Evolutionary conservation across 2,888 invertebrate genomes (phyloP).

Genomic region (Serripes groenlandicus): DNA sequence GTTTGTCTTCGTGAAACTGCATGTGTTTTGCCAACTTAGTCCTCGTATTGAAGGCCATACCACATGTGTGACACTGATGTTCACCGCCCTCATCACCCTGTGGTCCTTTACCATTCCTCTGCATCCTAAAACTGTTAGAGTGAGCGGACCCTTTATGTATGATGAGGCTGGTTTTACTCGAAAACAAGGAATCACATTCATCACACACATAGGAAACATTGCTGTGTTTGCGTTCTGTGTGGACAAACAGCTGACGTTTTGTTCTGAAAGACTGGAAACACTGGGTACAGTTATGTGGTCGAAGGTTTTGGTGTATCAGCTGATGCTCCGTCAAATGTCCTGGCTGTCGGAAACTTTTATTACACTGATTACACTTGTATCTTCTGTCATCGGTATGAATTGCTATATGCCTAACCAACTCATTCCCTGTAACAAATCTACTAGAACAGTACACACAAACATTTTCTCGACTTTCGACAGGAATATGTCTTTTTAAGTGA

Average conservation of each 20-base stretch:
- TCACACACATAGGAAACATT: slow-evolving; percentile 22
- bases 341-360: slow-evolving; percentile 55
- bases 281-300: slow-evolving; percentile 31
- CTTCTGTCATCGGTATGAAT: slow-evolving; percentile 53
- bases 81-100: slow-evolving; percentile 12
- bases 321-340: slow-evolving; percentile 54
- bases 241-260: slow-evolving; percentile 31
- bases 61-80: slow-evolving; percentile 49
- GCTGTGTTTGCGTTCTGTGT: slow-evolving; percentile 28
- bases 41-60: slow-evolving; percentile 24
- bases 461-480: slow-evolving; percentile 25
- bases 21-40: slow-evolving; percentile 27
- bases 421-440: slow-evolving; percentile 49
- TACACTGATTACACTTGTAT: slow-evolving; percentile 48
- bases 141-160: slow-evolving; percentile 49
- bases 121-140: slow-evolving; percentile 2
- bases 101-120: not conserved
- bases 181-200: slow-evolving; percentile 35
- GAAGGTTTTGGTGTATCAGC: slow-evolving; percentile 36
- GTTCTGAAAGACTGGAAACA: slow-evolving; percentile 50
- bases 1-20: slow-evolving; percentile 22
- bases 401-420: slow-evolving; percentile 39
- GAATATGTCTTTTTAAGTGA: slow-evolving; percentile 54
- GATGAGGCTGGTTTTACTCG: slow-evolving; percentile 14
- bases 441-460: slow-evolving; percentile 41